Percentiles rank a stretch among this genome's conserved stretches.
Conservation (phyloP, 2,888 invertebrate species). For the Trichogramma dendrolimi region DNA sequence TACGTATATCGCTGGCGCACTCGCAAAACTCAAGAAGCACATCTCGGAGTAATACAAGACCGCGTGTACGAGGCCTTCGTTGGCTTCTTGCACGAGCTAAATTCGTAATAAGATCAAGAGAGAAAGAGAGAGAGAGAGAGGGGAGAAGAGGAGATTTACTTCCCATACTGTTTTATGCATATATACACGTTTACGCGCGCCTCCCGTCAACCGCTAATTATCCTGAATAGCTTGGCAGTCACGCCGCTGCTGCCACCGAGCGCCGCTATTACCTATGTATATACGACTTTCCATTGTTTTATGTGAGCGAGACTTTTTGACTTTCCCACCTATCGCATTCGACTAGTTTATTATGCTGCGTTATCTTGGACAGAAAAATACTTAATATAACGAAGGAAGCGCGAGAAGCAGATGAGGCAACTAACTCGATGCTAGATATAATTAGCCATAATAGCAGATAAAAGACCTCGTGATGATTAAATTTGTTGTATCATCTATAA, state of each 20-base stretch:
- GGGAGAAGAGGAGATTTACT: too few relatives aligned
- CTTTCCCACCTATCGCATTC: conserved; percentile 16
- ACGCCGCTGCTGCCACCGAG: neutral
- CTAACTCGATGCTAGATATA: too few relatives aligned
- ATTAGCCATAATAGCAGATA: too few relatives aligned
- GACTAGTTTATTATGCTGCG: too few relatives aligned
- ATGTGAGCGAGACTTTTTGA: conserved; percentile 21
- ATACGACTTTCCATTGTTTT: conserved; percentile 12
- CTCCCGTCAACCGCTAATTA: conserved; percentile 23
- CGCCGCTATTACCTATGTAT: neutral
- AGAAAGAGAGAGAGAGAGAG: neutral
- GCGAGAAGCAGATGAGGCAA: too few relatives aligned
- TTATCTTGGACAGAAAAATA: too few relatives aligned
- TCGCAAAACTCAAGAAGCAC: conserved; percentile 1
- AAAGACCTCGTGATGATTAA: too few relatives aligned
- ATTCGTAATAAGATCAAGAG: conserved; percentile 19
- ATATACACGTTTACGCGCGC: neutral
- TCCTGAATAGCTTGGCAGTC: neutral
- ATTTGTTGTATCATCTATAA: too few relatives aligned
- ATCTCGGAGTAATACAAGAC: too few relatives aligned
- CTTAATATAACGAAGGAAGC: too few relatives aligned
- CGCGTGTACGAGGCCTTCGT: conserved; percentile 7
- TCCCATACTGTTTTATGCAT: neutral
- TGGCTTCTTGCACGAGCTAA: conserved; percentile 14
- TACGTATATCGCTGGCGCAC: neutral